Base-by-base conservation (phyloP, 2,888 invertebrate species). In the Apodemia duryi region DNA sequence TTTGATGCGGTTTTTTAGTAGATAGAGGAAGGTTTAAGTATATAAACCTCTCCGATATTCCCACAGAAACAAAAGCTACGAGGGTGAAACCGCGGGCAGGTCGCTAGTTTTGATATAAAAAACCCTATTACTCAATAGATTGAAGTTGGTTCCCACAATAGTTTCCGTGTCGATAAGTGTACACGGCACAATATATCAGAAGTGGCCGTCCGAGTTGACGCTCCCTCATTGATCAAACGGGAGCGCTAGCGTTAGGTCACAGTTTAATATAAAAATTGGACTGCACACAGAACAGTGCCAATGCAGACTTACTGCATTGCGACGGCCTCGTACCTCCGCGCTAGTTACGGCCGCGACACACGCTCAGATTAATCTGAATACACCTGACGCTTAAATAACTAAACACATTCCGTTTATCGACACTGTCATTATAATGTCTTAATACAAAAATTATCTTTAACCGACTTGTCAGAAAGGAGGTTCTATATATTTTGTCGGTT, bases 231-330 rank as follows among this genome's bases (percentile, higher is more conserved):
- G 57, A 57, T 32, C 32, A 57, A 35, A 57, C 32, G 57, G 57
- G 35, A 57, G 13, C 57, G 13, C 13, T 35, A 13, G 57, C 32
- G 54, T 35, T 35, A 57, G 35, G 57, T 57, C 57, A 35, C 32
- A 57, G 57, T 57, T 54, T 57, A 57, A 35, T 57, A 57, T 57
- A 57, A 57, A 57, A 35, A 35, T 57, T 57, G 57, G 57, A 32
- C 35, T 57, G 57, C 57, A 38, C 38, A 38, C 38, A 57, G 46
- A 11, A 13, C 35, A 13, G 57, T 57, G 57, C 57, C 57, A 57
- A 57, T 57, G 57, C 57, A 32, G 57, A 57, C 32, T 57, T 57
- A 57, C 57, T 57, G 57, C 57, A 57, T 57, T 57, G 57, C 57
- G 57, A 13, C 57, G 57, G 6, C 49, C 49, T 49, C 49, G 46